Evolutionary conservation across 2,888 invertebrate genomes (phyloP).

Genomic region (Mycalesis mineus): DNA sequence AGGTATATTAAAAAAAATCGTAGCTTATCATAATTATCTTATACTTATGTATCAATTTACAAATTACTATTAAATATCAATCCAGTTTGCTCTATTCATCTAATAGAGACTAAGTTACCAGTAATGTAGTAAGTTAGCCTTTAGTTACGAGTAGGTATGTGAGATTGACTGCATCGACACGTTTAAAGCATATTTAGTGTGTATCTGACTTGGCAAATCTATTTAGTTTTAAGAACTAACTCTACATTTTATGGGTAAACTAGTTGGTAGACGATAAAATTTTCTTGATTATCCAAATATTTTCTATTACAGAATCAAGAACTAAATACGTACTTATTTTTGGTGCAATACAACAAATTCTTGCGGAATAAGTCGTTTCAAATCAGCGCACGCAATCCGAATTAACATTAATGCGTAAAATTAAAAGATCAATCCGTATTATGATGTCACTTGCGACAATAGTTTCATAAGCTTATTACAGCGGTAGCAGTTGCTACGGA

Average conservation of each 20-base stretch:
- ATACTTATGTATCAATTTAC: too few relatives aligned
- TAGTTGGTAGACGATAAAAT: too few relatives aligned
- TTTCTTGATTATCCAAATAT: too few relatives aligned
- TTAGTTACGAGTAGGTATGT: too few relatives aligned
- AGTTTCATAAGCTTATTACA: background rate
- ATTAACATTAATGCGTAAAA: conserved; percentile 1
- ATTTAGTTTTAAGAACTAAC: background rate
- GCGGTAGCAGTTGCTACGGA: background rate
- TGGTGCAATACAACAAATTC: background rate
- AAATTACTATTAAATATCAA: too few relatives aligned
- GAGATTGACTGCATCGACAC: too few relatives aligned
- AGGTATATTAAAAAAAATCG: too few relatives aligned
- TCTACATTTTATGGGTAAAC: too few relatives aligned
- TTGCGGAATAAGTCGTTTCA: background rate
- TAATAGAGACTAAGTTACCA: too few relatives aligned
- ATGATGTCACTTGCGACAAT: conserved; percentile 7
- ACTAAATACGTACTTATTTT: background rate
- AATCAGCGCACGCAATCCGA: background rate
- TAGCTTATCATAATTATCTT: too few relatives aligned
- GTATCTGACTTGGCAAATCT: background rate
- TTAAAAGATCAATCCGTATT: conserved; percentile 5
- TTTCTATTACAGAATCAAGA: background rate
- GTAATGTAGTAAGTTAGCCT: too few relatives aligned
- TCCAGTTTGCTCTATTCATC: too few relatives aligned
- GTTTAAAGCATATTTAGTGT: background rate